Evolutionary conservation across 2,797 vertebrate species (phyloP).

Genomic region (Spinus olivaceus): DNA sequence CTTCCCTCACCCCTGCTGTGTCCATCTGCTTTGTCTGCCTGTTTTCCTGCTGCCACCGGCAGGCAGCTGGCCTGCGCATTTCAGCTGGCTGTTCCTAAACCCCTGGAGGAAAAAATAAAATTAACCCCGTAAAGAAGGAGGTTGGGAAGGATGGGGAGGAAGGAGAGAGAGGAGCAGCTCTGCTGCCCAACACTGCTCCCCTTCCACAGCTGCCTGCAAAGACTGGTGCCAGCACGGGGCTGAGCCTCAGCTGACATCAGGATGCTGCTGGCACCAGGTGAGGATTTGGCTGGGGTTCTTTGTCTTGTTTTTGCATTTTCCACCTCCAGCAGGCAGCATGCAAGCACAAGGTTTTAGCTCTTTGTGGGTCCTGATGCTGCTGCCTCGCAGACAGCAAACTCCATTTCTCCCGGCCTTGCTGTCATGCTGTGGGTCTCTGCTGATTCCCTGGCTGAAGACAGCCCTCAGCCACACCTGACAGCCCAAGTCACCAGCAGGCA

Average conservation of each 20-base stretch:
- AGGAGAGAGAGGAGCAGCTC: background rate
- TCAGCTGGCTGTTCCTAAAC: conserved; percentile 54
- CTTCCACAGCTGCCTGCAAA: background rate
- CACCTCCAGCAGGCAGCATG: rapidly evolving
- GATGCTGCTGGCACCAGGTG: background rate
- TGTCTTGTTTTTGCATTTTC: background rate
- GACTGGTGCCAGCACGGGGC: background rate
- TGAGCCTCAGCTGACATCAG: background rate
- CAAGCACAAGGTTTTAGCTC: background rate
- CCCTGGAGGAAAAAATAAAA: conserved; percentile 64
- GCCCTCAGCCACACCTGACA: background rate
- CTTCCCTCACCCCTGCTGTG: conserved; percentile 67
- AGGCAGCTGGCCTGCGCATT: conserved; percentile 70
- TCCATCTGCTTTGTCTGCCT: conserved; percentile 73
- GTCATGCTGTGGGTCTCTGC: background rate
- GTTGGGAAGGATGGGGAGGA: conserved; percentile 14
- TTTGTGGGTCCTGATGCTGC: background rate
- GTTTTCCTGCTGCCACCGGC: conserved; percentile 66
- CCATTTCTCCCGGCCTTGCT: background rate
- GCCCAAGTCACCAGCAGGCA: background rate
- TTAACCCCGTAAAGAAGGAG: conserved; percentile 47
- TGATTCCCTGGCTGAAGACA: background rate
- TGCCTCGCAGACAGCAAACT: rapidly evolving
- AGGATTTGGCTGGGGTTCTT: background rate
- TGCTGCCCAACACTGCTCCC: background rate